These are phyloP conservation scores for Numenius phaeopus DNA, from an alignment of 2,797 vertebrate genomes.

Conservation along the genomic window DNA sequence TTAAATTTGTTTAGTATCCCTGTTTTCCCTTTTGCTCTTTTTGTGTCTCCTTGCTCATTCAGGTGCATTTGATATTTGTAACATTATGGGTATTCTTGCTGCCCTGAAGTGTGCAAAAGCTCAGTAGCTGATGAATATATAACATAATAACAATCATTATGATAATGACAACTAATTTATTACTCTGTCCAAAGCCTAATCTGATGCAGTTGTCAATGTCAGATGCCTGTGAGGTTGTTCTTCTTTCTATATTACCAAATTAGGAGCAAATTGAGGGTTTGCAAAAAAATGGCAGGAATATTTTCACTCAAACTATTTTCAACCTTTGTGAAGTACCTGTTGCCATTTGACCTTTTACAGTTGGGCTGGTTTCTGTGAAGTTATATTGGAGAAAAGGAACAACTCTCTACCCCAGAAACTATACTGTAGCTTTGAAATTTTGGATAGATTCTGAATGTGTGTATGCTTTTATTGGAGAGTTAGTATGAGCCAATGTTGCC, in stretches of 20 bases:
- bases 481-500: background rate
- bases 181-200: background rate
- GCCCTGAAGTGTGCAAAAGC: background rate
- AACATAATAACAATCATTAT: background rate
- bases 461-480: background rate
- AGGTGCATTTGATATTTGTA: background rate
- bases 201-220: background rate
- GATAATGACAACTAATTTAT: background rate
- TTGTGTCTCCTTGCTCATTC: background rate
- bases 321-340: background rate
- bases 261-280: background rate
- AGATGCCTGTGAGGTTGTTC: background rate
- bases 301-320: background rate
- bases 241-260: background rate
- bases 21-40: background rate
- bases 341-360: slow-evolving; percentile 7
- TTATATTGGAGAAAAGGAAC: background rate
- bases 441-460: background rate
- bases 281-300: background rate
- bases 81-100: background rate
- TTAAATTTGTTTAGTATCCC: background rate
- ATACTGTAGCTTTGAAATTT: background rate
- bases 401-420: background rate
- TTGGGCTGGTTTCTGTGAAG: background rate
- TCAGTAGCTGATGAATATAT: background rate